A percentile compares a stretch with the other conserved stretches of the same genome.
Evolutionary conservation across 2,888 invertebrate genomes (phyloP).

Genomic region (Chymomyza procnemis): DNA sequence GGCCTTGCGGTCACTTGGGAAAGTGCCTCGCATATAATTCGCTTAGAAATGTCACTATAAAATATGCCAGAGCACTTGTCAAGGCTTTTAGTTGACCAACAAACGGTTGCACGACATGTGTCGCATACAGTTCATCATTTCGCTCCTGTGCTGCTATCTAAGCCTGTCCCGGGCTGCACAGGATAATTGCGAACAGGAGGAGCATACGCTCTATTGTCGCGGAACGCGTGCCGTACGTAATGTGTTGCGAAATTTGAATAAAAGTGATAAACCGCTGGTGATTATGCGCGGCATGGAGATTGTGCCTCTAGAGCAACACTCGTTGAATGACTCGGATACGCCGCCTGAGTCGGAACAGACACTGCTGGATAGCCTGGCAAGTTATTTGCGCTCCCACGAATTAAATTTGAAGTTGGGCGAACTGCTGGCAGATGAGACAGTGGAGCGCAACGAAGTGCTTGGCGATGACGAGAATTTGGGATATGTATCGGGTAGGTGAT

Average conservation of each 20-base stretch:
- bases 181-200: constrained; percentile 38
- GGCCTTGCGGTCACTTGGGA: constrained; percentile 44
- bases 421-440: constrained; percentile 79
- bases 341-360: constrained; percentile 30
- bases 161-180: constrained; percentile 33
- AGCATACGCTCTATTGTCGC: constrained; percentile 78
- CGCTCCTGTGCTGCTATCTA: constrained; percentile 33
- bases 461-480: constrained; percentile 2
- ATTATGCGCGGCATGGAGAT: constrained; percentile 77
- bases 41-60: constrained; percentile 49
- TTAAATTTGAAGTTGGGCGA: constrained; percentile 85
- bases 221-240: constrained; percentile 80
- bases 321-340: constrained; percentile 22
- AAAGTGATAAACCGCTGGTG: constrained; percentile 67
- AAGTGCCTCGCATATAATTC: constrained; percentile 36
- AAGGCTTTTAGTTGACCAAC: constrained; percentile 61
- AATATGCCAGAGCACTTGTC: constrained; percentile 53
- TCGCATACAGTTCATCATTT: constrained; percentile 26
- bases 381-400: constrained; percentile 86
- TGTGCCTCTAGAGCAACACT: constrained; percentile 45
- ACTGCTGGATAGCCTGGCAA: constrained; percentile 81
- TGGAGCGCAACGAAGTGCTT: neutral
- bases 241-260: constrained; percentile 80
- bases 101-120: constrained; percentile 51
- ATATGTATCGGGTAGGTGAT: constrained; percentile 38